phyloP scores from a whole-genome alignment of 2,888 invertebrate species.

The Dichetophora obliterata region DNA sequence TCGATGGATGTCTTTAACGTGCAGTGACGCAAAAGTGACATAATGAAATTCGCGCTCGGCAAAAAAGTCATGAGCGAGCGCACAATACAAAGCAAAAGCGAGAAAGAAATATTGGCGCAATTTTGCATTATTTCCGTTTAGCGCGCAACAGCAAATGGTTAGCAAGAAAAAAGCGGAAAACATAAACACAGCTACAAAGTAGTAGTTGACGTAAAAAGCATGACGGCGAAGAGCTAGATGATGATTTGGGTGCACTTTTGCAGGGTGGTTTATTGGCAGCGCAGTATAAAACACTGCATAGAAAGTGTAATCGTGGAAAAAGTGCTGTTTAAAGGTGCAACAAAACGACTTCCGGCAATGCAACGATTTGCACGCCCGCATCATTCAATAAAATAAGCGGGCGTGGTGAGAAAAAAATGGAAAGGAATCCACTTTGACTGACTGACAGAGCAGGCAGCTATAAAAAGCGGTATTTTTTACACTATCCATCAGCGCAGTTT shows the following conservation, averaged over 20 bases:
- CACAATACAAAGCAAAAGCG: not conserved
- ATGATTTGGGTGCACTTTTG: not conserved
- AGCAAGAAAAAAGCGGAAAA: not conserved
- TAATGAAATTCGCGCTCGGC: conserved; percentile 41
- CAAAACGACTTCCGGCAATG: conserved; percentile 35
- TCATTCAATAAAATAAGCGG: conserved; percentile 28
- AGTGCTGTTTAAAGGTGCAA: conserved; percentile 35
- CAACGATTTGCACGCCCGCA: conserved; percentile 27
- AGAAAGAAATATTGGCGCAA: conserved; percentile 45
- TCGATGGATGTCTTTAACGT: conserved; percentile 29
- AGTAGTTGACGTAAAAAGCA: not conserved
- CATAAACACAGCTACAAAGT: not conserved
- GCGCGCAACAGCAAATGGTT: not conserved
- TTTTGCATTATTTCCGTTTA: conserved; percentile 44
- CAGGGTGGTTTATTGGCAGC: not conserved
- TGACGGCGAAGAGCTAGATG: not conserved
- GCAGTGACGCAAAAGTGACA: conserved; percentile 42
- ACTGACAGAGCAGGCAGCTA: not conserved
- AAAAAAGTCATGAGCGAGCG: conserved; percentile 13
- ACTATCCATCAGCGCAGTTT: not conserved
- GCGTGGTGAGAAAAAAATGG: no score
- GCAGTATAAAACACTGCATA: conserved; percentile 24
- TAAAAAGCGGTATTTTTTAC: not conserved
- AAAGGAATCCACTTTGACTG: not conserved
- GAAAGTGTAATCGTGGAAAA: conserved; percentile 34